Percentiles rank a stretch among this genome's conserved stretches.
Conservation (phyloP, 2,113 vertebrate genomes). For the Merops nubicus region DNA sequence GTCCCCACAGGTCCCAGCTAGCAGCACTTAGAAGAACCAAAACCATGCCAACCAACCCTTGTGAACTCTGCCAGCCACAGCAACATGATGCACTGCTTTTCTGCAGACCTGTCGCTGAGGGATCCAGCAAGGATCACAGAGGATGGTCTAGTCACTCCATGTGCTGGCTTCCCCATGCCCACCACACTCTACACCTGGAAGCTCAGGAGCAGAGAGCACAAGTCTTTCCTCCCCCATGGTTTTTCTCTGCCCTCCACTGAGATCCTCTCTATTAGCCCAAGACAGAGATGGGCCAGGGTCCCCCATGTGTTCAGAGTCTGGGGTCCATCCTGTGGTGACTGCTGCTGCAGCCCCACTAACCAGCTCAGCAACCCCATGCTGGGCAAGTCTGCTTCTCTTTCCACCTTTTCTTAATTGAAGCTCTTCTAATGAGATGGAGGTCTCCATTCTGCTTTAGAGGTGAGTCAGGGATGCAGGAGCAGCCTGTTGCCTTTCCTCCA, state of each 20-base stretch:
- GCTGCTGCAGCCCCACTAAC: not conserved
- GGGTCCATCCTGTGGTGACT: not conserved
- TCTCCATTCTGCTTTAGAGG: not conserved
- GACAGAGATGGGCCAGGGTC: not conserved
- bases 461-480: not conserved
- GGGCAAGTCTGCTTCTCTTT: not conserved
- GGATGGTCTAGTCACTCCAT: not conserved
- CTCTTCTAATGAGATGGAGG: not conserved
- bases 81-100: not conserved
- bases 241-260: not conserved
- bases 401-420: not conserved
- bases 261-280: not conserved
- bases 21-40: not conserved
- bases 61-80: not conserved
- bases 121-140: not conserved
- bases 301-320: not conserved
- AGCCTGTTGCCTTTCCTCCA: not conserved
- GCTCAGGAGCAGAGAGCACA: not conserved
- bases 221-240: not conserved
- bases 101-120: not conserved
- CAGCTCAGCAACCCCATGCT: not conserved
- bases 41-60: fast-evolving
- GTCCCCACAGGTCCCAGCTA: not conserved
- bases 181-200: not conserved
- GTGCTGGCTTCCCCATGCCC: not conserved